phyloP scores from a whole-genome alignment of 2,797 vertebrate species.

The Psittacula echo region DNA sequence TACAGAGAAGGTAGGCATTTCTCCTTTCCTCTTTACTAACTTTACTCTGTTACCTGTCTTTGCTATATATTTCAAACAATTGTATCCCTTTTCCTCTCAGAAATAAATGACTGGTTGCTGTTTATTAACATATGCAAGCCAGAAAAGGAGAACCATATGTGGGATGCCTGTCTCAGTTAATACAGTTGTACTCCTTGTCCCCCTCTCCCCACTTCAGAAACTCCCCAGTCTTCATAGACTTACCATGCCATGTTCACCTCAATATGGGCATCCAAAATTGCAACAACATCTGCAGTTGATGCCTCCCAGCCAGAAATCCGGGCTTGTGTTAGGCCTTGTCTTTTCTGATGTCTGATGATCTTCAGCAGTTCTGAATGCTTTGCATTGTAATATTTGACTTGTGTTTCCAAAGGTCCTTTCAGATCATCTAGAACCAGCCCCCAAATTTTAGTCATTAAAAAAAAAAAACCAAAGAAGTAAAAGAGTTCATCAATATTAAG shows the following conservation, averaged over 20 bases:
- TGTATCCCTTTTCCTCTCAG: background rate
- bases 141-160: background rate
- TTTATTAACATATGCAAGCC: background rate
- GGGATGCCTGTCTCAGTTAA: background rate
- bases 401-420: slow-evolving; percentile 46
- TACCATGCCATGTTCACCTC: slow-evolving; percentile 75
- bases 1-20: background rate
- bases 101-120: background rate
- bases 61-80: background rate
- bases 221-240: background rate
- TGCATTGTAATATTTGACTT: slow-evolving; percentile 32
- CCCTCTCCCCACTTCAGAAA: background rate
- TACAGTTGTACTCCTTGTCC: background rate
- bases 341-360: slow-evolving; percentile 73
- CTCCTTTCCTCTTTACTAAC: background rate
- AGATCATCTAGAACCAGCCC: slow-evolving; percentile 40
- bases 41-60: background rate
- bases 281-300: slow-evolving; percentile 81
- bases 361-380: slow-evolving; percentile 67
- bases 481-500: background rate
- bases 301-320: slow-evolving; percentile 79
- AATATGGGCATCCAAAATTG: slow-evolving; percentile 84
- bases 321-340: slow-evolving; percentile 80
- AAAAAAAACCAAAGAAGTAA: background rate
- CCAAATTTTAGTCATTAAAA: background rate